A percentile compares a stretch with the other conserved stretches of the same genome.
Evolutionary conservation across 2,888 invertebrate species (phyloP).

Genomic region (Vannuccia rotundouncinata): DNA sequence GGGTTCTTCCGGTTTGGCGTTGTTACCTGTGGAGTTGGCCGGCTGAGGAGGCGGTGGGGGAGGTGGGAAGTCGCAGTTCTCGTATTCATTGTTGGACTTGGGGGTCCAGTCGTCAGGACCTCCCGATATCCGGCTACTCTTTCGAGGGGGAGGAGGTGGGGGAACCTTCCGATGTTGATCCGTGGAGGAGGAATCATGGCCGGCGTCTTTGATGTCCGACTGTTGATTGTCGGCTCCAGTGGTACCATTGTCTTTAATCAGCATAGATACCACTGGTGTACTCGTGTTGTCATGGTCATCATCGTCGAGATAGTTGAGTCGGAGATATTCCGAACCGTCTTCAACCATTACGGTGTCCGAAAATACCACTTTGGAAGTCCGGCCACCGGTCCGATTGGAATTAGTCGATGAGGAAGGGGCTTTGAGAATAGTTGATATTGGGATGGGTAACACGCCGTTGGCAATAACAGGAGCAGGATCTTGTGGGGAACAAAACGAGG

Average conservation of each 20-base stretch:
- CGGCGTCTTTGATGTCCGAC: not conserved
- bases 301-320: conserved; percentile 27
- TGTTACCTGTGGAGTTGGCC: not conserved
- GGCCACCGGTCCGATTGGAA: not conserved
- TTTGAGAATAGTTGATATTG: conserved; percentile 46
- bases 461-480: not conserved
- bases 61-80: not conserved
- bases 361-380: conserved; percentile 25
- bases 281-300: not conserved
- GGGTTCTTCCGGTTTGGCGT: not conserved
- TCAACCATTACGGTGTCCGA: conserved; percentile 27
- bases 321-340: conserved; percentile 29
- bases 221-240: not conserved
- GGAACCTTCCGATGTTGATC: conserved; percentile 44
- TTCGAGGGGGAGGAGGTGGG: conserved; percentile 52
- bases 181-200: not conserved
- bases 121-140: conserved; percentile 45
- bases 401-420: conserved; percentile 39
- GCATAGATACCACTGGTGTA: not conserved
- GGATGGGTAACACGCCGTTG: not conserved
- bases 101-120: conserved; percentile 38
- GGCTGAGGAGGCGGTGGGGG: not conserved
- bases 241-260: not conserved
- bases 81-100: not conserved
- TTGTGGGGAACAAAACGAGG: not conserved